Evolutionary conservation across 2,888 invertebrate genomes (phyloP), one percentile per base, ranked within the genome.

Genomic region (Caenorhabditis parvicauda): DNA sequence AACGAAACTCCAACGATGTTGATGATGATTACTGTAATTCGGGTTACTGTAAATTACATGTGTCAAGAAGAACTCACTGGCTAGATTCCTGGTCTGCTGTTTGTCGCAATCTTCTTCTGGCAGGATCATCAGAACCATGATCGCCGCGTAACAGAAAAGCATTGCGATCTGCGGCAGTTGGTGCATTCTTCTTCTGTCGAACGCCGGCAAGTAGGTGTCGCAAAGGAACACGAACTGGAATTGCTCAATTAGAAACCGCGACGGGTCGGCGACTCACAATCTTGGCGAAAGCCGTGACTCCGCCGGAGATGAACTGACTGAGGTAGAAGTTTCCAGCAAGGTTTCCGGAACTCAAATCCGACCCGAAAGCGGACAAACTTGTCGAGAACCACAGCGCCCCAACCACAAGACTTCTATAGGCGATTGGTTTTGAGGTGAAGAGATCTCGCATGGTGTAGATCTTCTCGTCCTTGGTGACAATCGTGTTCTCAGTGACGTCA

Each of bases 1-100:
- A 79, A 68, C 0, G 74, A 64, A 2, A 68, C 69, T 3, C 78
- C 78, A 25, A 75, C 51, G 29, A 78, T 61, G 49, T 79, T 78
- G 52, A 74, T 54, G 6, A 79, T 63, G 6, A 79, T 54, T 3
- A 70, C 70, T 70, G 57, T 22, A 70, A 60, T 25, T 19, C 24
- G 29, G 19, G 25, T n/a, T 19, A 22, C 6, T 1, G 12, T 9
- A 44, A 24, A 5, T 17, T 9, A 6, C 12, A 21, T 5, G 21
- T n/a, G 17, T 19, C 19, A 17, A 42, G 24, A 62, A 51, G 9
- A 39, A 45, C 59, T 51, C 12, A 69, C 69, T 62, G 7, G 67
- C 60, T 39, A 64, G 56, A 41, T 70, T 54, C n/a, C 58, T 47
- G 27, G 57, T 48, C 24, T 54, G 49, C 17, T 67, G 59, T 14